Conservation (phyloP, 2,888 invertebrate species). For the Drosophila parthenogenetica region DNA sequence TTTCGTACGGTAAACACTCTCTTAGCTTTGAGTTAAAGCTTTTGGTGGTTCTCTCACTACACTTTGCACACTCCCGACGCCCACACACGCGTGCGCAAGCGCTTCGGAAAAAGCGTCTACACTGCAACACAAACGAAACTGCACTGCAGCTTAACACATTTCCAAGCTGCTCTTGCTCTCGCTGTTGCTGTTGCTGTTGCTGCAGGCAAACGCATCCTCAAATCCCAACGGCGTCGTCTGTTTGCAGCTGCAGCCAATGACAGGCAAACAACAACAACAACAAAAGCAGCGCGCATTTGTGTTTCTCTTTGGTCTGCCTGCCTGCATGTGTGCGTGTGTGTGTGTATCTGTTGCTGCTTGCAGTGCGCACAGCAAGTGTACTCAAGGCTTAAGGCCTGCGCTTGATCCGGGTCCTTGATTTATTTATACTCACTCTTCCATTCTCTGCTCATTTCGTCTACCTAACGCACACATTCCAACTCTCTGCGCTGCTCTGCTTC, state of each 20-base stretch:
- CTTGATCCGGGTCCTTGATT: slow-evolving; percentile 75
- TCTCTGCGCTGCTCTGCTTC: slow-evolving; percentile 29
- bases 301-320: slow-evolving; percentile 29
- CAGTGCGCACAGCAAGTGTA: slow-evolving; percentile 73
- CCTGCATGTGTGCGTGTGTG: slow-evolving; percentile 17
- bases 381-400: slow-evolving; percentile 56
- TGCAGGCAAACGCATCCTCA: slow-evolving; percentile 58
- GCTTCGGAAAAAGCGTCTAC: slow-evolving; percentile 75
- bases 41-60: not conserved
- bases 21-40: slow-evolving; percentile 25
- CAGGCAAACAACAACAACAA: slow-evolving; percentile 39
- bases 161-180: slow-evolving; percentile 49
- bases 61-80: slow-evolving; percentile 23
- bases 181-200: slow-evolving; percentile 31
- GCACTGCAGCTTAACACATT: slow-evolving; percentile 76
- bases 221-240: slow-evolving; percentile 47
- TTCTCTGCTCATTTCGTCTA: slow-evolving; percentile 57
- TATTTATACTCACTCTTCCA: slow-evolving; percentile 64
- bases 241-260: slow-evolving; percentile 66
- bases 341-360: slow-evolving; percentile 63
- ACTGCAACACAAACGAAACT: slow-evolving; percentile 79
- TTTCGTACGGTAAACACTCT: slow-evolving; percentile 3
- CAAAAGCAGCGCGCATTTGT: slow-evolving; percentile 33
- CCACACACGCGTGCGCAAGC: slow-evolving; percentile 49
- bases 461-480: slow-evolving; percentile 54